Evolutionary conservation across 2,888 invertebrate species (phyloP), one percentile per base, ranked within the genome.

Genomic region (Leucania comma): DNA sequence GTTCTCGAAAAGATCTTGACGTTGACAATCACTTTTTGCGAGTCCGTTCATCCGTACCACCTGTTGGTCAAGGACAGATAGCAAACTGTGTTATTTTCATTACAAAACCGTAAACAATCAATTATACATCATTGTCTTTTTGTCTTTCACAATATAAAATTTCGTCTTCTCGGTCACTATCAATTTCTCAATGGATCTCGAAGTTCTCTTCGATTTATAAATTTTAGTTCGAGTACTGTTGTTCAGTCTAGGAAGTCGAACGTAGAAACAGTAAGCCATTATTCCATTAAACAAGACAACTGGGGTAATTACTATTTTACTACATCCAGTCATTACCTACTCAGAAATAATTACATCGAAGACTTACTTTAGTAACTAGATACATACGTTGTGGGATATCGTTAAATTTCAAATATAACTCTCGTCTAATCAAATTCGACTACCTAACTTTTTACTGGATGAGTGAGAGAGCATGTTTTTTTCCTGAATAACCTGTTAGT

Each of bases 271-370:
- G 26, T 60, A 14, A 64, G 46, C 56, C 24, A 81, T 77, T 78
- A 60, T 81, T 64, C 42, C 29, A 67, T 70, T 70, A 54, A 26
- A 60, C 48, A 32, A 57, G 60, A 50, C 53, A 57, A 81, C 22
- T 67, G 14, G 14, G 17, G 24, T 57, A 77, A 77, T 81, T 50
- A 62, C 65, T 51, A n/a, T 66, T 78, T 77, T 62, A 50, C 66
- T 56, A 32, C 56, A 59, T 50, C 24, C 62, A 75, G 22, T 60
- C 56, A 63, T 70, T 81, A 60, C n/a, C 65, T 68, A 69, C 58
- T 66, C 48, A 32, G 26, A 54, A 63, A 42, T 12, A 70, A 70
- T 76, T 66, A 66, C 38, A 60, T 29, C n/a, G 46, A 59, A 32
- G 26, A 51, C 22, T 56, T 56, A 60, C 46, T 51, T 26, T 56